phyloP scores from a whole-genome alignment of 2,113 vertebrate genomes.

The Platysternon megacephalum region DNA sequence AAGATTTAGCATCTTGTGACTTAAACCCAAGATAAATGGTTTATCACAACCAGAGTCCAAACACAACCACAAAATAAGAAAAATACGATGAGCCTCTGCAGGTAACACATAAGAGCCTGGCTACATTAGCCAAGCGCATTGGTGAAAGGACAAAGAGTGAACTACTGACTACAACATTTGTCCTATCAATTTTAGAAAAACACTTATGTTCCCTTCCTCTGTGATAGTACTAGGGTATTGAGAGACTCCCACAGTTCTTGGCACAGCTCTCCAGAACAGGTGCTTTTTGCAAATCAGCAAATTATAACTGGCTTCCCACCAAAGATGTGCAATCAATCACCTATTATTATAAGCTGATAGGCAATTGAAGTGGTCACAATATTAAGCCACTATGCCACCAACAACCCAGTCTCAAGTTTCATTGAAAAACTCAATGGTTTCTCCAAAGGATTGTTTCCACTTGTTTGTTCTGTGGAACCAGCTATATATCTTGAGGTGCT shows the following conservation, averaged over 20 bases:
- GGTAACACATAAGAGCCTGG: rapidly evolving
- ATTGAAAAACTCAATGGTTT: neutral
- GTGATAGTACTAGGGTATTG: neutral
- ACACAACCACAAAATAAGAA: neutral
- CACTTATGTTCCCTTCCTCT: neutral
- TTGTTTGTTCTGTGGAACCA: neutral
- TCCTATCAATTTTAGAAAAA: neutral
- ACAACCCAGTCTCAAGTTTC: neutral
- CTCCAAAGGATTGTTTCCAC: neutral
- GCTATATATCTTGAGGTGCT: neutral
- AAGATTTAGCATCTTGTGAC: neutral
- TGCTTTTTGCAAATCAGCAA: neutral
- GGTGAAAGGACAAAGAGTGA: neutral
- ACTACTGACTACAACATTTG: neutral
- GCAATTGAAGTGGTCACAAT: constrained; percentile 3
- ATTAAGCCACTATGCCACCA: neutral
- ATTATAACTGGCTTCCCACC: neutral
- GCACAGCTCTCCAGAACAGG: neutral
- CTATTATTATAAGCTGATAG: neutral
- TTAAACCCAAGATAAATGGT: neutral
- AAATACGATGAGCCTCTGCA: neutral
- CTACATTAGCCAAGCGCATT: neutral
- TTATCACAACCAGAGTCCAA: neutral
- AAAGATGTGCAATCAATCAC: constrained; percentile 25
- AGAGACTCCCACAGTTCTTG: neutral